A percentile compares a stretch with the other conserved stretches of the same genome.
phyloP scores from a whole-genome alignment of 2,888 invertebrate species.

The Pachliopta kotzebuea region DNA sequence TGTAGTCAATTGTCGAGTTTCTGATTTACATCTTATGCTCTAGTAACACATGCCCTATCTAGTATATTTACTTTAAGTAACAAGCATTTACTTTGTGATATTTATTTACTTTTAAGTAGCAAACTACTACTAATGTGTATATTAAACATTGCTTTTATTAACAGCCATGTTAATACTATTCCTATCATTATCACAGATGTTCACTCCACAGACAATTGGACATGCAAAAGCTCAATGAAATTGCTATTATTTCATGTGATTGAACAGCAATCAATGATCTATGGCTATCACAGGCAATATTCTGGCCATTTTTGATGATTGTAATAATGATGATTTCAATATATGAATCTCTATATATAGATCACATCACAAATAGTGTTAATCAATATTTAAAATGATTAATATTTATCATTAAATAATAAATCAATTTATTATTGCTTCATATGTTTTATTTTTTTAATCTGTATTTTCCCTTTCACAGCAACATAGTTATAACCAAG shows the following conservation, averaged over 20 bases:
- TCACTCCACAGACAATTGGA: too few relatives aligned
- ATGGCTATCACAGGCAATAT: too few relatives aligned
- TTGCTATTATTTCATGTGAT: too few relatives aligned
- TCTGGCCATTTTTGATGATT: too few relatives aligned
- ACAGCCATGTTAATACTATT: too few relatives aligned
- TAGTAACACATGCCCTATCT: not conserved
- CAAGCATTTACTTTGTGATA: slow-evolving; percentile 36
- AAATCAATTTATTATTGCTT: not conserved
- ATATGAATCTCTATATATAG: not conserved
- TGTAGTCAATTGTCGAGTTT: not conserved
- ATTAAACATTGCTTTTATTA: too few relatives aligned
- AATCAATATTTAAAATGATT: not conserved
- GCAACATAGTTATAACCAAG: not conserved
- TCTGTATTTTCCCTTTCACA: not conserved
- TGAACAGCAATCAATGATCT: too few relatives aligned
- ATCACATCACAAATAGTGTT: not conserved
- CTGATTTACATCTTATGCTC: not conserved
- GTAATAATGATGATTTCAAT: too few relatives aligned
- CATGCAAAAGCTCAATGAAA: too few relatives aligned
- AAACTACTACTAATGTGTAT: not conserved
- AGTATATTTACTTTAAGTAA: slow-evolving; percentile 4
- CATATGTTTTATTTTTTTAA: not conserved
- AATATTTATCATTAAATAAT: not conserved
- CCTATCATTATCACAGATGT: too few relatives aligned
- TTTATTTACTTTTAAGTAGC: slow-evolving; percentile 20